Evolutionary conservation across 1,140 invertebrate genomes (phyloP).

Genomic region (Battus philenor): DNA sequence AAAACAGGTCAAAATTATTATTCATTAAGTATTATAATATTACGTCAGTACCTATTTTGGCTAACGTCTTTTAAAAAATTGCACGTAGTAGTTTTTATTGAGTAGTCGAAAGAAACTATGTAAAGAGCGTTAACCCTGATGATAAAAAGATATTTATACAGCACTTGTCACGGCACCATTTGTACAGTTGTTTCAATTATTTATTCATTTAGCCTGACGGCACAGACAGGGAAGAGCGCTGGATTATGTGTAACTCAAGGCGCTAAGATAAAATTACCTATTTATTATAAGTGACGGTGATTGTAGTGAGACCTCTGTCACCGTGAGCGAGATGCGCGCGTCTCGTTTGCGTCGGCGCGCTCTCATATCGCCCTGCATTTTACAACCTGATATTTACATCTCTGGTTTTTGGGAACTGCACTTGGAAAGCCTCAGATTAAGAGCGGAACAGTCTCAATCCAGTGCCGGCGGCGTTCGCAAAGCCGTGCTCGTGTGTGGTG

Average conservation of each 20-base stretch:
- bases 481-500: slow-evolving; percentile 42
- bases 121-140: slow-evolving; percentile 18
- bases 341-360: slow-evolving; percentile 36
- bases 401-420: slow-evolving; percentile 63
- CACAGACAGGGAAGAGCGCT: slow-evolving; percentile 27
- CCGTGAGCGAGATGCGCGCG: slow-evolving; percentile 57
- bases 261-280: slow-evolving; percentile 57
- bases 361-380: slow-evolving; percentile 46
- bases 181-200: slow-evolving; percentile 20
- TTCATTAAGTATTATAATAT: too few species aligned
- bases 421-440: slow-evolving; percentile 51
- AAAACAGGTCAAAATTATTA: slow-evolving; percentile 21
- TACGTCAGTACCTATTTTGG: neutral
- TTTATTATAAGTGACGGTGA: slow-evolving; percentile 58
- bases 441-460: slow-evolving; percentile 36
- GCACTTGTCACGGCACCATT: slow-evolving; percentile 13
- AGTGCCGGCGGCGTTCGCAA: slow-evolving; percentile 29
- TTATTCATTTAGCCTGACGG: slow-evolving; percentile 20
- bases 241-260: slow-evolving; percentile 46
- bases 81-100: neutral
- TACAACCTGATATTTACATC: slow-evolving; percentile 56
- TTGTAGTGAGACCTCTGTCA: slow-evolving; percentile 57
- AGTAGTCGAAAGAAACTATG: slow-evolving; percentile 1
- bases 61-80: slow-evolving; percentile 4
- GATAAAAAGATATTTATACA: slow-evolving; percentile 22